Base-by-base conservation (phyloP, 2,797 vertebrate genomes). In the Acanthis flammea region DNA sequence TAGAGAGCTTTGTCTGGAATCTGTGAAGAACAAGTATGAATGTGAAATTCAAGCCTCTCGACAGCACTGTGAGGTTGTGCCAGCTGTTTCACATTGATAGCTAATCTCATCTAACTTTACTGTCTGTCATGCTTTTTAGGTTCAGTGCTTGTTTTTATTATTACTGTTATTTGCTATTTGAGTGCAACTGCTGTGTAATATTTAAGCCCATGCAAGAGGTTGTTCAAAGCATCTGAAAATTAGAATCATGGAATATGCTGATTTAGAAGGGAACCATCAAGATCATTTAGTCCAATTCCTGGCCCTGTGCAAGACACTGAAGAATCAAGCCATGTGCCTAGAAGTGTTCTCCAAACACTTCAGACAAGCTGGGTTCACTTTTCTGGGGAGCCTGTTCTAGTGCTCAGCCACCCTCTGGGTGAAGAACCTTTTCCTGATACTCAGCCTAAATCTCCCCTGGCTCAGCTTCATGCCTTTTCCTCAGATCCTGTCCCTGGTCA, bases 31-130 rank as follows among this genome's bases (percentile, higher is more conserved):
- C 98, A 99, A 99, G 94, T 99, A 99, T 8, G 99, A 99, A 97
- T 99, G 99, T 98, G 99, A 99, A 98, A 99, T 99, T 96, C 99
- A 99, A 98, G 99, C 99, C 67, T 99, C 99, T 61, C 98, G 99
- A 89, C 99, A 99, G 85, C 99, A 99, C 97, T 99, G 99, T 98
- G 99, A 99, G 99, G 99, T 99, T 97, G 98, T 94, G 85, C 93
- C 72, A 91, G 57, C 74, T 97, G 67, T 94, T 79, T 94, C 86
- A 79, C 66, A 28, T 79, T 27, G 37, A 82, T 91, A 95, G 61
- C 57, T 94, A 48, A 92, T 93, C 87, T 96, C 12, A 44, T 88
- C 51, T 93, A 65, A 66, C 53, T 74, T 91, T 88, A 67, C 76
- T 85, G 73, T 95, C 45, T 89, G 17, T 65, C 68, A 58, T 79